Evolutionary conservation across 2,888 invertebrate species (phyloP), one percentile per base, ranked within the genome.

Genomic region (Schizotus pectinicornis): DNA sequence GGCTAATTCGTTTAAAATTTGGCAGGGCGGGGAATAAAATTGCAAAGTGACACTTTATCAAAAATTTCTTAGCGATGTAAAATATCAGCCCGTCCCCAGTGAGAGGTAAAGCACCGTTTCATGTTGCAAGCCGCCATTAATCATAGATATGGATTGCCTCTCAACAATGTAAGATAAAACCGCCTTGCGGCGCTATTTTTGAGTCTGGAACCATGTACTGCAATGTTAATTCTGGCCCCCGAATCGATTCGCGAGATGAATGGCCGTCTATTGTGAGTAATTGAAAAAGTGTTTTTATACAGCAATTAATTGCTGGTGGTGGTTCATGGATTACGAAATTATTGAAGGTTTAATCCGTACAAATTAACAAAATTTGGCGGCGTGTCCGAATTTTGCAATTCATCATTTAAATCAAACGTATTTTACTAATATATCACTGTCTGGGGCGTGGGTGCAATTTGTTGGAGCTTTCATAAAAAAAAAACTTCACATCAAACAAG

Each of bases 91-190:
- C 48, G 61, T 63, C 67, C 64, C 68, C 56, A 45, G 63, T 56
- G 70, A 67, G 64, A 71, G 69, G 68, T 70, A 69, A 64, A 70
- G 68, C 70, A 68, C 65, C 65, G 67, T 72, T 68, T 63, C 66
- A 61, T 70, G 67, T 68, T 66, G 63, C 68, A 50, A 56, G 55
- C 52, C 39, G 56, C 67, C 68, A 72, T 73, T 71, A 73, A 73
- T 73, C 72, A 72, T 58, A 67, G 62, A 72, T 71, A 71, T 72
- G 69, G 71, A 72, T 71, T 70, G 65, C 68, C 67, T 67, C 67
- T 68, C 69, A 67, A 67, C 72, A 68, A 59, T 67, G 60, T 65
- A 63, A 52, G 56, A 53, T 56, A 55, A 50, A 54, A 60, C 49
- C 47, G 49, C 34, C 35, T 35, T 31, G 43, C 13, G 45, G 55